phyloP scores from a whole-genome alignment of 2,113 vertebrate species.

The Columba livia region DNA sequence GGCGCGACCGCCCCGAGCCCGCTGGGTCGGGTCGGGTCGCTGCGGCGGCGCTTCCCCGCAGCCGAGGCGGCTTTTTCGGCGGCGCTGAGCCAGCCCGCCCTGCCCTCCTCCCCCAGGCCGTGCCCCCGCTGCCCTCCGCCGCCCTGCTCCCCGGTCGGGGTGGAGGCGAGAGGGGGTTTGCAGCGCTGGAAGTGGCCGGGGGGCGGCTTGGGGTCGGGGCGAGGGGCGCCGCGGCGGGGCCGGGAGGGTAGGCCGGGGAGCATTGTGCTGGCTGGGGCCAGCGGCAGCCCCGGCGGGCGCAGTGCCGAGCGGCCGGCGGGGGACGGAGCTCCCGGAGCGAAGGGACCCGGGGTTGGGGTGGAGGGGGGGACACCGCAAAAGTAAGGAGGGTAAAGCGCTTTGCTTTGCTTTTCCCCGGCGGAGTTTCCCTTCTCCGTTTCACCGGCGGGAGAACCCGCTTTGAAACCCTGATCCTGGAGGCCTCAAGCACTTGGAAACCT shows the following conservation, averaged over 20 bases:
- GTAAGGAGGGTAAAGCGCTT: background rate
- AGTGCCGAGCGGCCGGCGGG: background rate
- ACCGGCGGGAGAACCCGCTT: background rate
- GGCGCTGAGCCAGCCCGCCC: background rate
- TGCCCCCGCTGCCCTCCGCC: constrained; percentile 26
- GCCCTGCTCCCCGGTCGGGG: background rate
- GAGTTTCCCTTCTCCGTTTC: background rate
- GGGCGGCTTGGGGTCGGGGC: background rate
- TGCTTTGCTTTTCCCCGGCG: background rate
- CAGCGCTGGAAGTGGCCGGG: background rate
- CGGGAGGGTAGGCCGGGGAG: background rate
- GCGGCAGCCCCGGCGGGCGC: background rate
- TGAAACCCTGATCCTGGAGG: constrained; percentile 1
- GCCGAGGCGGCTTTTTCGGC: background rate
- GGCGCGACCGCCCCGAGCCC: background rate
- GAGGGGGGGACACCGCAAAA: background rate
- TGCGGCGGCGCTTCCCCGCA: background rate
- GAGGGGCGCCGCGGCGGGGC: background rate
- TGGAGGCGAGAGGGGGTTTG: background rate
- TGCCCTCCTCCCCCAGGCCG: background rate
- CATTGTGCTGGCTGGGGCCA: background rate
- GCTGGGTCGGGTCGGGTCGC: background rate
- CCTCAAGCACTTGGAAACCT: background rate
- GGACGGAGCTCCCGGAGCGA: background rate
- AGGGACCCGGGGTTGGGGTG: background rate